Conservation (phyloP, 2,888 invertebrate genomes). For the Nomada goodeniana region DNA sequence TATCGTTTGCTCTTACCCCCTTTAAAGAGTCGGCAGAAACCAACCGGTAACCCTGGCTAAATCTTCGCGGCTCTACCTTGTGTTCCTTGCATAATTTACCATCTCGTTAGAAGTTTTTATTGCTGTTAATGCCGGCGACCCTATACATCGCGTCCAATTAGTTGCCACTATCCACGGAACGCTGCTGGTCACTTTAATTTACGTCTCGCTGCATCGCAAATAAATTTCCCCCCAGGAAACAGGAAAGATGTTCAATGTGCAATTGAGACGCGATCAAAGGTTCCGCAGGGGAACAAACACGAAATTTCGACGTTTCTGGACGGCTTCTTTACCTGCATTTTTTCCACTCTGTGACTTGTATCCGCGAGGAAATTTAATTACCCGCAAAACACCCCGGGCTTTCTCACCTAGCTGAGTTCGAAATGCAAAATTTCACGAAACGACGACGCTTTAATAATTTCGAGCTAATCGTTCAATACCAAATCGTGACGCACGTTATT, state of each 20-base stretch:
- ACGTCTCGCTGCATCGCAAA: too few species aligned
- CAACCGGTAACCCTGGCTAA: conserved; percentile 51
- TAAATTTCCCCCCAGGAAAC: too few species aligned
- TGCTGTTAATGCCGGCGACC: conserved; percentile 24
- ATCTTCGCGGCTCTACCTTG: conserved; percentile 46
- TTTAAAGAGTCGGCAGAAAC: conserved; percentile 42
- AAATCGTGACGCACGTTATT: neutral
- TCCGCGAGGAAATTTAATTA: neutral
- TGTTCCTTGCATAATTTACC: conserved; percentile 66
- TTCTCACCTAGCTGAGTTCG: neutral
- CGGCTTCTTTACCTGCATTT: neutral
- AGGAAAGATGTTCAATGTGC: too few species aligned
- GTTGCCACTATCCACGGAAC: conserved; percentile 3
- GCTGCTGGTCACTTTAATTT: neutral
- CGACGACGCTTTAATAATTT: neutral
- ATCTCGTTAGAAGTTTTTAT: conserved; percentile 65
- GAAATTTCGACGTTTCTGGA: neutral
- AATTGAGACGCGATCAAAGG: neutral
- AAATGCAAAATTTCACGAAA: conserved; percentile 11
- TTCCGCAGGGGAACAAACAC: neutral
- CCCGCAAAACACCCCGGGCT: neutral
- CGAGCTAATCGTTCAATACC: neutral
- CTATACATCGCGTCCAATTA: conserved; percentile 27
- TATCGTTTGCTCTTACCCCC: conserved; percentile 63
- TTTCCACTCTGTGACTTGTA: neutral